phyloP scores from a whole-genome alignment of 1,140 invertebrate species.

The Drosophila nasuta region DNA sequence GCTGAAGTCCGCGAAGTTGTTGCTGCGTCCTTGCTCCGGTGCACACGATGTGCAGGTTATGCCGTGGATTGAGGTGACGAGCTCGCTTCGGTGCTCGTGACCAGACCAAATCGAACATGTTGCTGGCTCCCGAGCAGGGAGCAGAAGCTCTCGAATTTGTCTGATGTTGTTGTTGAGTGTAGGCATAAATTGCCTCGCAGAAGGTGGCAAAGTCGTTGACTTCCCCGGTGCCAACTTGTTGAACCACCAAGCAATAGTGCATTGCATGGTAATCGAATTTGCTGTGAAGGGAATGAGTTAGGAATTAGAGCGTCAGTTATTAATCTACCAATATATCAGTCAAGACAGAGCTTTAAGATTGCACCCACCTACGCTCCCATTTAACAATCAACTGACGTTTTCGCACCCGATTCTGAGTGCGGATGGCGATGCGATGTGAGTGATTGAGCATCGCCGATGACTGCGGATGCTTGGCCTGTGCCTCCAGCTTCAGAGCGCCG shows the following conservation, averaged over 20 bases:
- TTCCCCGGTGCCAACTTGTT: constrained; percentile 3
- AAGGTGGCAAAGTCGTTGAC: constrained; percentile 53
- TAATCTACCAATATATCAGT: no score
- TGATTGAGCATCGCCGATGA: constrained; percentile 68
- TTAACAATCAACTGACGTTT: constrained; percentile 83
- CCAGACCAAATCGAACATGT: constrained; percentile 69
- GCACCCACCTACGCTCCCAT: constrained; percentile 79
- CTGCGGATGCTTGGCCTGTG: constrained; percentile 74
- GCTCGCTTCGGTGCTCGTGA: constrained; percentile 60
- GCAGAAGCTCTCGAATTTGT: constrained; percentile 5
- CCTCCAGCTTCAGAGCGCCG: constrained; percentile 75
- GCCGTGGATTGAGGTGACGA: constrained; percentile 64
- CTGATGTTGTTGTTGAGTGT: constrained; percentile 40
- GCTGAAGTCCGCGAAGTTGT: constrained; percentile 61
- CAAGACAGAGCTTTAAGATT: neutral
- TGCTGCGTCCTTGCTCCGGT: constrained; percentile 74
- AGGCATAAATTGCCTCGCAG: constrained; percentile 72
- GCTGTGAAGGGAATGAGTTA: constrained; percentile 17
- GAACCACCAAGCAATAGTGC: constrained; percentile 81
- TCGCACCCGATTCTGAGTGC: constrained; percentile 80
- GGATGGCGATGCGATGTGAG: constrained; percentile 68
- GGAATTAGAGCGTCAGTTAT: neutral
- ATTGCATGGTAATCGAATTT: constrained; percentile 82
- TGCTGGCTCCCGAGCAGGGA: constrained; percentile 40
- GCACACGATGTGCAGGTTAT: constrained; percentile 73